Percentiles rank a stretch among this genome's conserved stretches.
Evolutionary conservation across 1,140 invertebrate species (phyloP).

Genomic region (Pinna nobilis): DNA sequence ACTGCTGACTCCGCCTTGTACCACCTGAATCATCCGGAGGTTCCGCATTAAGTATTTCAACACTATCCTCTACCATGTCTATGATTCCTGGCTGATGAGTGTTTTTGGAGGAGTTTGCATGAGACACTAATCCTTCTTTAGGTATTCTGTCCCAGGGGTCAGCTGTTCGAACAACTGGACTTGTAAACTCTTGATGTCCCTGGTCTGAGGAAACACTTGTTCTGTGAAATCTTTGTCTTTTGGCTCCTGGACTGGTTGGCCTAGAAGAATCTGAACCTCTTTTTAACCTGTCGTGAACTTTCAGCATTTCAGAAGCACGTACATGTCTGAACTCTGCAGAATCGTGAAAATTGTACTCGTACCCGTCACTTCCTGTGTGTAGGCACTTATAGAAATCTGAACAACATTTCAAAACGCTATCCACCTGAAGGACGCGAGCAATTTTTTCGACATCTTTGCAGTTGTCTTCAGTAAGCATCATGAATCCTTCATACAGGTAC

Average conservation of each 20-base stretch:
- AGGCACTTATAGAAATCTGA: constrained; percentile 34
- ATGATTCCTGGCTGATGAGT: constrained; percentile 24
- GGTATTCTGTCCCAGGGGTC: constrained; percentile 34
- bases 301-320: constrained; percentile 19
- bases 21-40: constrained; percentile 23
- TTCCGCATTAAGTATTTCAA: constrained; percentile 29
- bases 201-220: not conserved
- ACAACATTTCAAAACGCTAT: constrained; percentile 39
- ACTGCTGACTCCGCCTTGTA: not conserved
- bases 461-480: constrained; percentile 41
- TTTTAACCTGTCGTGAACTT: constrained; percentile 21
- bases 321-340: constrained; percentile 28
- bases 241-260: constrained; percentile 27
- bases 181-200: not conserved
- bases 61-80: constrained; percentile 31
- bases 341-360: constrained; percentile 28
- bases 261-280: not conserved
- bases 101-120: constrained; percentile 1
- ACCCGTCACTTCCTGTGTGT: constrained; percentile 11
- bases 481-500: constrained; percentile 42
- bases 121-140: not conserved
- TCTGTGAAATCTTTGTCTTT: constrained; percentile 24
- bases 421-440: constrained; percentile 33
- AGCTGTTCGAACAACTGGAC: not conserved
- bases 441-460: constrained; percentile 33